phyloP scores from a whole-genome alignment of 2,113 vertebrate species.

The Lynx canadensis region DNA sequence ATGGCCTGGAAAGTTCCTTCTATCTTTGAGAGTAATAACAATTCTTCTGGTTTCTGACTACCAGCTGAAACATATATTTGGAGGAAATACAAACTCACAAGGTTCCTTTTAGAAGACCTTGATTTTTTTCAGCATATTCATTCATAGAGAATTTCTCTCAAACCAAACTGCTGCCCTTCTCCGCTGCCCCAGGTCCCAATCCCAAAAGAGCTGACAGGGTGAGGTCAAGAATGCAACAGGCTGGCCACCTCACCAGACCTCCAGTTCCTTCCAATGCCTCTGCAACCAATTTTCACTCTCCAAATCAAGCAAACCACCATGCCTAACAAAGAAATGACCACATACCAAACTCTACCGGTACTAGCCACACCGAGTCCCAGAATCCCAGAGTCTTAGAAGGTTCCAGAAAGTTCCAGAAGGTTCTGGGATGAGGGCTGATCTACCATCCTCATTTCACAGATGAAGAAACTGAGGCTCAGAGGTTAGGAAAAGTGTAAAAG shows the following conservation, averaged over 20 bases:
- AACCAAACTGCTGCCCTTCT: not conserved
- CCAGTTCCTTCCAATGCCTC: not conserved
- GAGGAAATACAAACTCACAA: constrained; percentile 66
- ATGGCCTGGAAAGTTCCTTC: constrained; percentile 63
- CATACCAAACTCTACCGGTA: not conserved
- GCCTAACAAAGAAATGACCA: not conserved
- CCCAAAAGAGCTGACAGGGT: not conserved
- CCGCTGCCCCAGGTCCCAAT: rapidly evolving
- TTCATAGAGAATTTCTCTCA: not conserved
- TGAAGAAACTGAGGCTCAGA: not conserved
- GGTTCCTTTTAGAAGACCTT: constrained; percentile 37
- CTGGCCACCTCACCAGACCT: rapidly evolving
- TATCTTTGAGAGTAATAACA: constrained; percentile 62
- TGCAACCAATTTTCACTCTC: not conserved
- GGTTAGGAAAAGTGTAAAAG: not conserved
- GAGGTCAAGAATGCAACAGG: not conserved
- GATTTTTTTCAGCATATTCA: not conserved
- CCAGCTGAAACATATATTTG: constrained; percentile 8
- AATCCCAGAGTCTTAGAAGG: not conserved
- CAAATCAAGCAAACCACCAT: not conserved
- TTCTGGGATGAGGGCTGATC: not conserved
- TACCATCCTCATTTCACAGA: not conserved
- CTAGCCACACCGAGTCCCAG: not conserved
- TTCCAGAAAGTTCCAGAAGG: not conserved
- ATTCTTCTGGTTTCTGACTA: constrained; percentile 64